phyloP scores from a whole-genome alignment of 2,888 invertebrate species.

The Pomacea canaliculata region DNA sequence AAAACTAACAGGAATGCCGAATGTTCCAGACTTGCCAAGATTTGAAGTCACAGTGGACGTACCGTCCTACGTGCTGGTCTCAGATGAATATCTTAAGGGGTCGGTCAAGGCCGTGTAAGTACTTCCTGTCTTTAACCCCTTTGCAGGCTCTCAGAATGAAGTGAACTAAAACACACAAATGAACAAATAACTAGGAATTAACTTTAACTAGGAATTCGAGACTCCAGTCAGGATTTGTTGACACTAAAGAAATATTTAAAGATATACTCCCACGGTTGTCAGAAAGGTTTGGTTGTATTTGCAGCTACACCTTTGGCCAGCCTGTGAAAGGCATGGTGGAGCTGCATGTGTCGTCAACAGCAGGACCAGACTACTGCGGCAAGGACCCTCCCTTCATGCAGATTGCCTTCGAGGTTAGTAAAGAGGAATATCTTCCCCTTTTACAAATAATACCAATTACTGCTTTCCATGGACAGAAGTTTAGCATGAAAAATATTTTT shows the following conservation, averaged over 20 bases:
- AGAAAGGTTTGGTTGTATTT: neutral
- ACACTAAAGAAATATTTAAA: no score
- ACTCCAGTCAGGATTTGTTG: no score
- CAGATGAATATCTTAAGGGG: conserved; percentile 82
- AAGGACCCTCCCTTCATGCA: conserved; percentile 38
- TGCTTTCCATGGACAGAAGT: neutral
- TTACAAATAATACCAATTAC: no score
- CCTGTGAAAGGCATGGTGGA: conserved; percentile 50
- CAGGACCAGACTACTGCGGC: conserved; percentile 36
- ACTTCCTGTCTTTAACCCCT: neutral
- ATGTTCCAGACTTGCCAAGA: conserved; percentile 82
- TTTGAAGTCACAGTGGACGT: conserved; percentile 89
- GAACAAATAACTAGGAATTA: no score
- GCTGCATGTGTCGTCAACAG: conserved; percentile 35
- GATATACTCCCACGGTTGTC: no score
- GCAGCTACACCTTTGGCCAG: conserved; percentile 60
- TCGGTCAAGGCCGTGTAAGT: conserved; percentile 85
- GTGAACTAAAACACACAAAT: no score
- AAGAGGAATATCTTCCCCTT: neutral
- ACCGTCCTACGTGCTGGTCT: conserved; percentile 84
- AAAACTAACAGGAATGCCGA: neutral
- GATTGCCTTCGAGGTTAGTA: conserved; percentile 41
- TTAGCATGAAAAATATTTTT: neutral
- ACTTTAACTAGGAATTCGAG: no score
- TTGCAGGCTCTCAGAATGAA: no score